These are phyloP conservation scores for Theodoxus fluviatilis DNA, from an alignment of 2,888 invertebrate species.

Conservation along the genomic window DNA sequence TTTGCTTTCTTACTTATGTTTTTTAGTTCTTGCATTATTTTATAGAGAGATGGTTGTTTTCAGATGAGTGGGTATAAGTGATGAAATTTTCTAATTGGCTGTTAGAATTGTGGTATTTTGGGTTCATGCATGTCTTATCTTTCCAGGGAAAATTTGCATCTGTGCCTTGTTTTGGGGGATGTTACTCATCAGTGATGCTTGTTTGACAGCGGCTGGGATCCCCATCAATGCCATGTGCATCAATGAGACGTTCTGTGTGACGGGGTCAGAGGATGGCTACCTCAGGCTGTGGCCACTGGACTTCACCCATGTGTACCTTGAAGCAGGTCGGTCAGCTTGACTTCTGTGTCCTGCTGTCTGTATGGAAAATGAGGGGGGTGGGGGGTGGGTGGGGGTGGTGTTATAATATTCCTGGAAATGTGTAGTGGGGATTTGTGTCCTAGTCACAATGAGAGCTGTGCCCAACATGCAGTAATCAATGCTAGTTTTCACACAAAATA, in stretches of 20 bases:
- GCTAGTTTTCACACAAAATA: too few relatives aligned
- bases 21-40: too few relatives aligned
- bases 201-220: slow-evolving; percentile 27
- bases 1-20: too few relatives aligned
- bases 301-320: slow-evolving; percentile 63
- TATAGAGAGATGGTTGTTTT: neutral
- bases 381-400: too few relatives aligned
- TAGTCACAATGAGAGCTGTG: too few relatives aligned
- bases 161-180: neutral
- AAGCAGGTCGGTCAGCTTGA: slow-evolving; percentile 51
- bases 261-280: slow-evolving; percentile 65
- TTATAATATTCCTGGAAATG: too few relatives aligned
- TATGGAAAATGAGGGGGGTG: too few relatives aligned
- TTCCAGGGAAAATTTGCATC: neutral
- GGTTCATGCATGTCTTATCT: neutral
- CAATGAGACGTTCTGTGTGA: slow-evolving; percentile 64
- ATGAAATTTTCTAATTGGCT: neutral
- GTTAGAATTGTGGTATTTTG: too few relatives aligned
- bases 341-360: too few relatives aligned
- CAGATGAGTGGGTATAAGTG: neutral
- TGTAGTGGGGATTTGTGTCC: too few relatives aligned
- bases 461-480: too few relatives aligned
- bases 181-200: neutral
- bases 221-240: slow-evolving; percentile 59
- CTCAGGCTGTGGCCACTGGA: slow-evolving; percentile 65